A percentile compares a stretch with the other conserved stretches of the same genome.
phyloP scores from a whole-genome alignment of 2,797 vertebrate species.

The Dromococcyx pavoninus region DNA sequence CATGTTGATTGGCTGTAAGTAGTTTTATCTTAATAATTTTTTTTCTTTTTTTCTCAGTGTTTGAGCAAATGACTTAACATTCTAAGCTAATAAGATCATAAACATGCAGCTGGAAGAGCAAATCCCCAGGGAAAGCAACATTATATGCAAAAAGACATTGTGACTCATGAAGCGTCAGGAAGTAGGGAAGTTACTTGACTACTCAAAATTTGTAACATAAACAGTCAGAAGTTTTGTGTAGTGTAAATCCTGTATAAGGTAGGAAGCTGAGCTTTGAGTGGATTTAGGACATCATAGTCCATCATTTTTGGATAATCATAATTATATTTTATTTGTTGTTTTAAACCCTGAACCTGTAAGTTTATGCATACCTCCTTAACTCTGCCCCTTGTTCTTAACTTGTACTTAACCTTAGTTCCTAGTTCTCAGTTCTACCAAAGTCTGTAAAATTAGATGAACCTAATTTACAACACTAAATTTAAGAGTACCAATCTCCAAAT shows the following conservation, averaged over 20 bases:
- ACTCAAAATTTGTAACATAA: slow-evolving; percentile 9
- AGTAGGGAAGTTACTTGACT: slow-evolving; percentile 3
- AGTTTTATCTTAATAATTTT: slow-evolving; percentile 22
- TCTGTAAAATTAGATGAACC: not conserved
- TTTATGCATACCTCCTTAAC: not conserved
- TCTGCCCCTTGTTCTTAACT: not conserved
- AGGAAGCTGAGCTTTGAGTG: not conserved
- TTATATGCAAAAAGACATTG: not conserved
- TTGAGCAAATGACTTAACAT: slow-evolving; percentile 17
- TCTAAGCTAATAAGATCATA: not conserved
- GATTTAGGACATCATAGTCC: not conserved
- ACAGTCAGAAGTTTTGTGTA: not conserved
- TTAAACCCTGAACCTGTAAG: not conserved
- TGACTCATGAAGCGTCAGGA: slow-evolving; percentile 12
- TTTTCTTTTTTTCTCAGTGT: not conserved
- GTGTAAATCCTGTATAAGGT: not conserved
- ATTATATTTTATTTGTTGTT: not conserved
- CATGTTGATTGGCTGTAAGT: slow-evolving; percentile 99
- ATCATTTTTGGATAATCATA: not conserved
- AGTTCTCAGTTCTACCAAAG: not conserved
- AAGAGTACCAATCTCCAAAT: not conserved
- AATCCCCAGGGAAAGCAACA: not conserved
- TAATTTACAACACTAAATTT: not conserved
- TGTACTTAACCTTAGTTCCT: not conserved
- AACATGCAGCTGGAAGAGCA: not conserved